phyloP scores from a whole-genome alignment of 2,797 vertebrate species.

The Microctenopoma lineatum region DNA sequence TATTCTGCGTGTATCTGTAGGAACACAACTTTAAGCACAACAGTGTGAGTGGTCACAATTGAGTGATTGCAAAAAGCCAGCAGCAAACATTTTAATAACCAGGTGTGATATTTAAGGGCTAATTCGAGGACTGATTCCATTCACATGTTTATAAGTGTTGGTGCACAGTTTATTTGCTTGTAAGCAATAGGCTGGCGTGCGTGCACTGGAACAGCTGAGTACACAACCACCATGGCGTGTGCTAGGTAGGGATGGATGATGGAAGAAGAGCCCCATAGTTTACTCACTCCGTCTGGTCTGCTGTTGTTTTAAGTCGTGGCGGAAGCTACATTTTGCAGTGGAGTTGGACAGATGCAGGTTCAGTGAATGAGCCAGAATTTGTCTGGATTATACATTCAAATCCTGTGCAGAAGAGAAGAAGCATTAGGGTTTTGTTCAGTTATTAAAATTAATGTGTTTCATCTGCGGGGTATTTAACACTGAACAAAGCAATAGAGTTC shows the following conservation, averaged over 20 bases:
- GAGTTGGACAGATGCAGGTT: conserved; percentile 29
- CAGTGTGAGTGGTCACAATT: not conserved
- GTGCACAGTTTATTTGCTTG: conserved; percentile 49
- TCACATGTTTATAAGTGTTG: conserved; percentile 9
- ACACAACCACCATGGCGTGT: conserved; percentile 52
- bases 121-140: conserved; percentile 2
- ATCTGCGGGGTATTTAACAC: too few species aligned
- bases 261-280: conserved; percentile 10
- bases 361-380: conserved; percentile 57
- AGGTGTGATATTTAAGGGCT: conserved; percentile 25
- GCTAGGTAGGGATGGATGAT: conserved; percentile 28
- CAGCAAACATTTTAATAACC: conserved; percentile 17
- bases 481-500: too few species aligned
- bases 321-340: conserved; percentile 34
- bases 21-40: not conserved
- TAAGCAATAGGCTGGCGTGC: conserved; percentile 47
- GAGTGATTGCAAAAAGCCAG: not conserved
- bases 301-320: conserved; percentile 57
- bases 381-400: conserved; percentile 25
- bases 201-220: conserved; percentile 72
- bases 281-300: conserved; percentile 49
- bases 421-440: not conserved
- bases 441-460: too few species aligned
- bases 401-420: conserved; percentile 7
- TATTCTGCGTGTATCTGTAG: not conserved